phyloP scores from a whole-genome alignment of 2,888 invertebrate genomes.

The Steromphala cineraria region DNA sequence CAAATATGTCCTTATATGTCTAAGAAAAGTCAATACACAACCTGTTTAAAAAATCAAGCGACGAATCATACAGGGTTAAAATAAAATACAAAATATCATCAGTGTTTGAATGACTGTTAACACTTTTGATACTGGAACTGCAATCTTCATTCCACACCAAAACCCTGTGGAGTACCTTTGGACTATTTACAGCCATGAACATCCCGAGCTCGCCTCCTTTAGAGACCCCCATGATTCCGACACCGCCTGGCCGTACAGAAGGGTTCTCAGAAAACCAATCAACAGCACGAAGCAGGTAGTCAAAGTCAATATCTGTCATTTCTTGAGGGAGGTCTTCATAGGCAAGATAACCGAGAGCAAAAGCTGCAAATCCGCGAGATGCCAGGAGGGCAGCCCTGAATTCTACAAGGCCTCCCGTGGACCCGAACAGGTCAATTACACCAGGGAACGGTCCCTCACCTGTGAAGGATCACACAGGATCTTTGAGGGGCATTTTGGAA shows the following conservation, averaged over 20 bases:
- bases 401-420: slow-evolving; percentile 11
- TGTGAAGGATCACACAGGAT: not conserved
- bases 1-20: too few species aligned
- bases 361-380: not conserved
- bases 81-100: too few species aligned
- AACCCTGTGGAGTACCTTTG: not conserved
- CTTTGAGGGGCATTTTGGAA: too few species aligned
- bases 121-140: not conserved
- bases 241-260: not conserved
- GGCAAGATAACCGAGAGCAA: not conserved
- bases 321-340: slow-evolving; percentile 38
- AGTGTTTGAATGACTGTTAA: too few species aligned
- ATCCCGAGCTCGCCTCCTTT: not conserved
- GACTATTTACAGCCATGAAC: not conserved
- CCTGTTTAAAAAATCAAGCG: too few species aligned
- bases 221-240: not conserved
- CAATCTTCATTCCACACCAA: not conserved
- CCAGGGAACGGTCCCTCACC: not conserved
- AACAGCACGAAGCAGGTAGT: slow-evolving; percentile 39
- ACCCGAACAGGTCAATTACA: slow-evolving; percentile 16
- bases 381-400: slow-evolving; percentile 18
- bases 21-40: too few species aligned
- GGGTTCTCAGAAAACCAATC: not conserved
- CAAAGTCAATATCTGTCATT: slow-evolving; percentile 33
- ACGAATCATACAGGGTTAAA: too few species aligned